Percentiles rank a stretch among this genome's conserved stretches.
Conservation (phyloP, 30 jellyfish, hydroid and myxozoan species). For the Catostylus mosaicus region DNA sequence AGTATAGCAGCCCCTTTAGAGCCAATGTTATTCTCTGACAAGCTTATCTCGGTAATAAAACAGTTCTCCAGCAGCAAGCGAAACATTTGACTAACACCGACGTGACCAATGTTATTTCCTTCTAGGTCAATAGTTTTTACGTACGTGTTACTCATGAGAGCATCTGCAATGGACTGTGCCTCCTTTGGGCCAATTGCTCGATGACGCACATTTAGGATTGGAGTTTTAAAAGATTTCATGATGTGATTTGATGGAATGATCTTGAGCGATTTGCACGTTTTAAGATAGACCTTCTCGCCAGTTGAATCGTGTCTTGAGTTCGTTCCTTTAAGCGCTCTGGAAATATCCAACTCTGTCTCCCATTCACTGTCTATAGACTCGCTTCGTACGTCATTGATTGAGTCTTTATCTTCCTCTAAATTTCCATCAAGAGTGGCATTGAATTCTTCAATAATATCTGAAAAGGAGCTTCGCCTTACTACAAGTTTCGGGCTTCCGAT, state of each 20-base stretch:
- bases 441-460: slow-evolving; percentile 46
- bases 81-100: slow-evolving; percentile 22
- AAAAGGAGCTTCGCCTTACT: not conserved
- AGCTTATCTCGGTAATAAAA: slow-evolving; percentile 41
- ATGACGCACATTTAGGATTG: slow-evolving; percentile 41
- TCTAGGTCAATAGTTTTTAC: slow-evolving; percentile 63
- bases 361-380: slow-evolving; percentile 61
- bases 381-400: not conserved
- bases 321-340: not conserved
- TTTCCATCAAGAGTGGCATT: not conserved
- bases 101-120: slow-evolving; percentile 57
- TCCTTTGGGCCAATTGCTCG: slow-evolving; percentile 68
- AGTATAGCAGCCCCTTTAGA: slow-evolving; percentile 47
- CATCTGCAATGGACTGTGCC: slow-evolving; percentile 60
- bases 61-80: slow-evolving; percentile 65
- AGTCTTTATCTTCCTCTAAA: not conserved
- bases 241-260: slow-evolving; percentile 64
- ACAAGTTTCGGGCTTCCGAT: slow-evolving; percentile 10
- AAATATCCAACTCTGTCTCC: slow-evolving; percentile 76
- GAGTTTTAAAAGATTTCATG: slow-evolving; percentile 30
- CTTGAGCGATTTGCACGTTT: slow-evolving; percentile 27
- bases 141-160: slow-evolving; percentile 49
- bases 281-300: slow-evolving; percentile 39
- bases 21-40: slow-evolving; percentile 70
- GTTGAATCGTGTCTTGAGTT: slow-evolving; percentile 29